Conservation (phyloP, 2,888 invertebrate species). For the Rhyacophila evoluta region DNA sequence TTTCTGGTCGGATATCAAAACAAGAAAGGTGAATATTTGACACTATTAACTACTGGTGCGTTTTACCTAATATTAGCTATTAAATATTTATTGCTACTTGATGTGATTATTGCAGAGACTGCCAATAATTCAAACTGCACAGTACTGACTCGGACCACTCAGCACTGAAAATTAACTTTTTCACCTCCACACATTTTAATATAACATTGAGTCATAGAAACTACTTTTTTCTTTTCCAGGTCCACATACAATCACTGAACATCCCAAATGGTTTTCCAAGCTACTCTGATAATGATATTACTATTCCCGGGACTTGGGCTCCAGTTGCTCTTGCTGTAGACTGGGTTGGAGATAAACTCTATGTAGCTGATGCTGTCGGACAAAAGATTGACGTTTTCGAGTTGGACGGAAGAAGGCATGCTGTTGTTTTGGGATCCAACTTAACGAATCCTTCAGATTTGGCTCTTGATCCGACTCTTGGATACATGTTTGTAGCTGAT, state of each 20-base stretch:
- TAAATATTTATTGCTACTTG: no score
- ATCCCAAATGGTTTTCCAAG: constrained; percentile 63
- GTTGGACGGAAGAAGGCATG: constrained; percentile 87
- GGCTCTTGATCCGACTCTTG: constrained; percentile 91
- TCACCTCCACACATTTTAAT: no score
- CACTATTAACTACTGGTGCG: no score
- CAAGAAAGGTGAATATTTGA: constrained; percentile 77
- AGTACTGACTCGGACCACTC: no score
- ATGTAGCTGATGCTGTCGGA: constrained; percentile 92
- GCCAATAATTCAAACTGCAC: no score
- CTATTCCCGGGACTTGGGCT: constrained; percentile 87
- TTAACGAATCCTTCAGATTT: constrained; percentile 92
- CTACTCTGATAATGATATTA: constrained; percentile 74
- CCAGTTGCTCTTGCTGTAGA: constrained; percentile 94
- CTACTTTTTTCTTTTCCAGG: no score
- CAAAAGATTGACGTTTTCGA: constrained; percentile 96
- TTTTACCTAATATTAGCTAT: no score
- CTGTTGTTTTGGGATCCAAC: constrained; percentile 91
- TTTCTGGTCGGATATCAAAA: constrained; percentile 92
- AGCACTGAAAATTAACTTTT: no score
- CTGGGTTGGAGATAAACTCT: constrained; percentile 97
- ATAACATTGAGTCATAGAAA: no score
- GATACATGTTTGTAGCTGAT: constrained; percentile 89
- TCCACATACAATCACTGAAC: constrained; percentile 72
- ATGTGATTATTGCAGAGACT: no score